phyloP scores from a whole-genome alignment of 2,888 invertebrate species.

The Kuschelorhynchus macadamiae region DNA sequence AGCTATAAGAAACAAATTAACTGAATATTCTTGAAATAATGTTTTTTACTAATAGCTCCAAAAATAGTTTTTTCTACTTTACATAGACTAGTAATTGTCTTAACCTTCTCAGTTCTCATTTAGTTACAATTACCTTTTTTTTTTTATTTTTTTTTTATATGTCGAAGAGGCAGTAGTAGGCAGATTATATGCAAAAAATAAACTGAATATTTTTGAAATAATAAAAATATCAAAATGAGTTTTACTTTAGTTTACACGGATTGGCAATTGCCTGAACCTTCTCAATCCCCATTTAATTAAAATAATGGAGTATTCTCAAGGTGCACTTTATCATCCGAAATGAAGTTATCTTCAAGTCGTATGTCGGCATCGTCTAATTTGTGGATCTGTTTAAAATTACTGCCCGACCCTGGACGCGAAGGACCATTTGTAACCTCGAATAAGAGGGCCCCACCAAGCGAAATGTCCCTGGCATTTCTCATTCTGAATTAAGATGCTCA shows the following conservation, averaged over 20 bases:
- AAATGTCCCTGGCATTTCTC: conserved; percentile 50
- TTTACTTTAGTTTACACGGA: neutral
- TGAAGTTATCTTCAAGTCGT: conserved; percentile 47
- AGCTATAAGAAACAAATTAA: too few relatives aligned
- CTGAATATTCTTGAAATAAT: too few relatives aligned
- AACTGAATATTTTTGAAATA: neutral
- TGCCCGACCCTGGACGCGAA: conserved; percentile 45
- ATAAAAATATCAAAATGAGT: neutral
- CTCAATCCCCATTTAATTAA: conserved; percentile 23
- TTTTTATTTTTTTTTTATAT: too few relatives aligned
- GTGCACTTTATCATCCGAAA: conserved; percentile 37
- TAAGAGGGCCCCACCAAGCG: too few relatives aligned
- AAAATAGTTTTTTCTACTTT: too few relatives aligned
- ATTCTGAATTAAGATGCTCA: conserved; percentile 50
- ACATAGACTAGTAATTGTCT: too few relatives aligned
- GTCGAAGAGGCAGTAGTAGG: too few relatives aligned
- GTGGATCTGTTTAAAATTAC: conserved; percentile 52
- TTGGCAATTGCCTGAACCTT: neutral
- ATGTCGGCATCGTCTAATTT: conserved; percentile 45
- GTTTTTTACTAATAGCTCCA: too few relatives aligned
- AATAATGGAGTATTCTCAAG: conserved; percentile 32
- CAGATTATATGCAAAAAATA: too few relatives aligned
- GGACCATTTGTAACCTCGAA: conserved; percentile 48
- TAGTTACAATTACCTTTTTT: neutral
- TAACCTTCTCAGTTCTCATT: too few relatives aligned